These are phyloP conservation scores for Anabas testudineus DNA, from an alignment of 2,797 vertebrate genomes.

Conservation along the genomic window DNA sequence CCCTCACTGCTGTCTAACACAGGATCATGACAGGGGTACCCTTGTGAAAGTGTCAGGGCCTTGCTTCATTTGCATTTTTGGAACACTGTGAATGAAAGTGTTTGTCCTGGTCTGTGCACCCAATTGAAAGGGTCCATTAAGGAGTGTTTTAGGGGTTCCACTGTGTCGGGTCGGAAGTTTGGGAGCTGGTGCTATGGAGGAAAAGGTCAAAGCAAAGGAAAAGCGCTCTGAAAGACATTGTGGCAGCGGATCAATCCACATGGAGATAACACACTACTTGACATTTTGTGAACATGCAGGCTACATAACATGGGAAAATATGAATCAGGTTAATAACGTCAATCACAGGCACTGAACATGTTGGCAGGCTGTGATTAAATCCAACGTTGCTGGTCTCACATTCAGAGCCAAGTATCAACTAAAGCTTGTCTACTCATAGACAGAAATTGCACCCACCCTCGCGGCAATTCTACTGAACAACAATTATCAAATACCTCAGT, in stretches of 20 bases:
- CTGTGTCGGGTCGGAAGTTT: conserved; percentile 66
- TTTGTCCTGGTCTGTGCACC: conserved; percentile 76
- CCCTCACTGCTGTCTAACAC: conserved; percentile 58
- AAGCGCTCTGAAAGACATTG: conserved; percentile 12
- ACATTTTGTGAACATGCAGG: conserved; percentile 39
- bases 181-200: conserved; percentile 45
- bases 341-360: conserved; percentile 20
- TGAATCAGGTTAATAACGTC: conserved; percentile 27
- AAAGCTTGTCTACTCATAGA: conserved; percentile 40
- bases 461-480: conserved; percentile 41
- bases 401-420: conserved; percentile 52
- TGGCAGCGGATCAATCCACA: conserved; percentile 34
- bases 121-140: conserved; percentile 79
- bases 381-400: conserved; percentile 21
- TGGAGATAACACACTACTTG: conserved; percentile 37
- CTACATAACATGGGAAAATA: conserved; percentile 20
- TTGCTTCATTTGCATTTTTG: conserved; percentile 82
- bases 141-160: conserved; percentile 67
- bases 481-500: conserved; percentile 33
- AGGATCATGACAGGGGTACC: conserved; percentile 67
- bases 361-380: conserved; percentile 40
- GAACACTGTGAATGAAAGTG: conserved; percentile 78
- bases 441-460: conserved; percentile 37
- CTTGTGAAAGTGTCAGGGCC: conserved; percentile 73
- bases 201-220: conserved; percentile 27